Base-by-base conservation (phyloP, 2,888 invertebrate species). In the Rutpela maculata region DNA sequence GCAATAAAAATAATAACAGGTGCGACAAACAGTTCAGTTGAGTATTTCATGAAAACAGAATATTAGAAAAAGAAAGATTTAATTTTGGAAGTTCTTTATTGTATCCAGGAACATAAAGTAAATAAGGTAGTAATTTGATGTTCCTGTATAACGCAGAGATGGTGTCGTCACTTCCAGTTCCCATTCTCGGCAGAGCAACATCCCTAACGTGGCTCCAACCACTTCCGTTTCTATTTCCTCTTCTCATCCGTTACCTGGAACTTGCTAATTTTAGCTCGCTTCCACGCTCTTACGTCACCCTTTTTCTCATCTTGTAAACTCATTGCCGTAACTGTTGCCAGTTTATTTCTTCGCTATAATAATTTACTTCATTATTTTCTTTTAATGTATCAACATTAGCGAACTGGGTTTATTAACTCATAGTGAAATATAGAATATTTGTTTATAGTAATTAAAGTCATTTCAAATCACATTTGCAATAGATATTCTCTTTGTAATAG, bases 171-270 rank as follows among this genome's bases (percentile, higher is more conserved):
- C 76, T 79, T 82, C 82, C 83, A 80, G 78, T 81, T 83, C 81
- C 81, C 77, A 75, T 81, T 79, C 75, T 78, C 66, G 66, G 50
- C 74, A 67, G 31, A 55, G 80, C 78, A 80, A 78, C 79, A 82
- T 82, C 80, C 81, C 80, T 74, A 76, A 74, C 81, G 78, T 81
- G 78, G 82, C 79, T 82, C 81, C 80, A 83, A 80, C 83, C 81
- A 81, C 85, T 85, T 86, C 85, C 86, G 84, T 85, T 85, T 85
- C 85, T 83, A 82, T 82, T 82, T 81, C 80, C 80, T 77, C 76
- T 57, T 68, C 76, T 77, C 76, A 80, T 82, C 80, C 82, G 78
- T 80, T 82, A 80, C 82, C 80, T 82, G 82, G 50, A 81, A 76
- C 77, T 79, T 74, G 78, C 80, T 82, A 82, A 82, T 82, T 80